Base-by-base conservation (phyloP, 1,140 invertebrate species). In the Magallana gigas region DNA sequence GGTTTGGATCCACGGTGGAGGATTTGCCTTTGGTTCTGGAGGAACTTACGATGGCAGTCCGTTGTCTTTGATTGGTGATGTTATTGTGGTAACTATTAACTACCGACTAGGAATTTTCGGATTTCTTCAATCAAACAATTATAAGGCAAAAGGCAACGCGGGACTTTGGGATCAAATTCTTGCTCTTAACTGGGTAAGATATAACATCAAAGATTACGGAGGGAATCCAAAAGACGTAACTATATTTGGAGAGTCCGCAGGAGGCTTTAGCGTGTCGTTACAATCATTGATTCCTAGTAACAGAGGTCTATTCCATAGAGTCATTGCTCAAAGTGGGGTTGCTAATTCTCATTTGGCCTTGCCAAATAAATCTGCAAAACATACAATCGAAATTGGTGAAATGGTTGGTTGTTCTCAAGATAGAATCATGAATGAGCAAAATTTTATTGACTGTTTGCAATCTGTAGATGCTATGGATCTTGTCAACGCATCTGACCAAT, bases 161-260 rank as follows among this genome's bases (percentile, higher is more conserved):
- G 91, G 88, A 8, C 59, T 92, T 8, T 85, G 86, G 57, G 91
- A 92, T 83, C 91, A 92, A 81, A 57, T 62, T 57, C 93, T 96
- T 85, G 97, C 96, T 0, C 91, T 97, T 18, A 90, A 96, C n/a
- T 97, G 97, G 97, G 94, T 97, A 2, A 94, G 96, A 82, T 95
- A 96, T 85, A 97, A 97, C 93, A 96, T 97, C 59, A 94, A 94
- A 36, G 94, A 95, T 29, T 97, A 97, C 91, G 97, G 97, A 6
- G 97, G 97, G 2, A 96, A 97, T 94, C 95, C 96, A 0, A 94
- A 95, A 12, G 94, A 95, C 59, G 95, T 97, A 0, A 97, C 97
- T 0, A 92, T 97, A 14, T 98, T 99, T 93, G 98, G 98, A n/a
- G 98, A 99, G 94, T 98, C 97, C 85, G 98, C 98, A 14, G 98